Evolutionary conservation across 1,140 invertebrate species (phyloP), one percentile per base, ranked within the genome.

Genomic region (Globodera rostochiensis): DNA sequence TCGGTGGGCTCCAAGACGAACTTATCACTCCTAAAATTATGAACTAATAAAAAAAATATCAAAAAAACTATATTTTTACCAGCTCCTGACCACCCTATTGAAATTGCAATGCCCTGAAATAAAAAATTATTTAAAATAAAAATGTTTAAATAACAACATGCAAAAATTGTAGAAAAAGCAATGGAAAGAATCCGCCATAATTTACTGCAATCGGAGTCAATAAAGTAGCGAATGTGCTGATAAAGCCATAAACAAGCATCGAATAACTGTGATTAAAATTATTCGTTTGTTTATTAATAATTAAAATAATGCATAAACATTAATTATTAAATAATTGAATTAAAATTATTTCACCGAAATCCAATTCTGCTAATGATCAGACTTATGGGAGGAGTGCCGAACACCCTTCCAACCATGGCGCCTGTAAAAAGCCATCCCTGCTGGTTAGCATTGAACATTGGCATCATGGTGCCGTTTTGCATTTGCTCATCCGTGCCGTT

Each of bases 381-480:
- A 45, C 57, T 76, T 64, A 76, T 53, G 19, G 74, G 74, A 3
- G 66, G 19, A 76, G 74, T 76, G 47, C 74, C 74, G 46, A 76
- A 45, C 45, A 76, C 45, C 46, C 66, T 25, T 1, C 74, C 74
- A 11, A 76, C 66, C 57, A 66, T 66, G 36, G 66, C 66, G 53
- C 57, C 74, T n/a, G 74, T 53, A 19, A 76, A 76, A n/a, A 76
- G 74, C 74, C 74, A 76, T 9, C 74, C 66, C 19, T 76, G 74
- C n/a, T 76, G 57, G 8, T 76, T 49, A 36, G 74, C 45, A 8
- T 49, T 76, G 8, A 76, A 76, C 47, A 76, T 64, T 64, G 49
- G 49, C 46, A 64, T 49, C 2, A 76, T 46, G 7, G 66, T 8
- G 45, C 7, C 46, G 8, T 76, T 66, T 9, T 74, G 73, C 47